Evolutionary conservation across 2,797 vertebrate species (phyloP).

Genomic region (Dicrostonyx torquatus): DNA sequence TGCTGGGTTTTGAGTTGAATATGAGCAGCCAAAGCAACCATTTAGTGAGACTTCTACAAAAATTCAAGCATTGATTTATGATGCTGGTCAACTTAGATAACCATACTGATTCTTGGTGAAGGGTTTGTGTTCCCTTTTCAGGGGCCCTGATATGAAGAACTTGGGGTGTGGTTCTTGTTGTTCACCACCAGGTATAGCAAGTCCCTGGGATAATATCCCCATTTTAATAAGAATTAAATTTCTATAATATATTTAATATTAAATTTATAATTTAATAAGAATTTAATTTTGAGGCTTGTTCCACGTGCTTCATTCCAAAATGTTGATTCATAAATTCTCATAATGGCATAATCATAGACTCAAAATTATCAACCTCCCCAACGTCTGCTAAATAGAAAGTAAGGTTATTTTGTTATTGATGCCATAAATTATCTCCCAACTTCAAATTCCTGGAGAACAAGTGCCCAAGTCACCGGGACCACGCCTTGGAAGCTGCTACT

Average conservation of each 20-base stretch:
- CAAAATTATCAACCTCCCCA: conserved; percentile 24
- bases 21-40: neutral
- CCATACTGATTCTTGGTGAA: conserved; percentile 39
- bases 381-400: neutral
- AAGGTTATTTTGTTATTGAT: neutral
- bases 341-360: conserved; percentile 40
- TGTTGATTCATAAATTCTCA: neutral
- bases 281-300: conserved; percentile 16
- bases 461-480: neutral
- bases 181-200: conserved; percentile 41
- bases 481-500: neutral
- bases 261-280: conserved; percentile 35
- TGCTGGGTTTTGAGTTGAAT: neutral
- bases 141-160: conserved; percentile 31
- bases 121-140: conserved; percentile 56
- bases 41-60: conserved; percentile 36
- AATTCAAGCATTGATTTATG: conserved; percentile 53
- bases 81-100: conserved; percentile 40
- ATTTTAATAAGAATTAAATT: conserved; percentile 51
- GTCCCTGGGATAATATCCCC: conserved; percentile 32
- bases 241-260: no score
- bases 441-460: conserved; percentile 21
- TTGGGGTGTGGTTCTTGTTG: conserved; percentile 9
- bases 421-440: neutral
- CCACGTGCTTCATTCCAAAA: neutral